phyloP scores from a whole-genome alignment of 2,113 vertebrate species.

The Phasianus colchicus region DNA sequence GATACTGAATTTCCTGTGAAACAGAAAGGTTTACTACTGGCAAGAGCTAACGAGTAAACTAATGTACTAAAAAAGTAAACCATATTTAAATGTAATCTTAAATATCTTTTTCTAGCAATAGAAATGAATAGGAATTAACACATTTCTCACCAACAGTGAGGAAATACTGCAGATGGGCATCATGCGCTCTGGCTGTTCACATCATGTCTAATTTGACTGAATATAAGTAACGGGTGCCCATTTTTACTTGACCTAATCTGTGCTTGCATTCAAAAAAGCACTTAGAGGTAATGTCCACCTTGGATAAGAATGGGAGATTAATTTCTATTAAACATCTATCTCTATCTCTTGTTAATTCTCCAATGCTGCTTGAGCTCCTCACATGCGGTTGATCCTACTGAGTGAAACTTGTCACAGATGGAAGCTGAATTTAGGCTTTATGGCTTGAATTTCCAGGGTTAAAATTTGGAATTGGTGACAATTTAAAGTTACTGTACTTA shows the following conservation, averaged over 20 bases:
- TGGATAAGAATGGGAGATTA: neutral
- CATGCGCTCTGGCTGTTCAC: neutral
- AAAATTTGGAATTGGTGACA: neutral
- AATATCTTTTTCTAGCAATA: neutral
- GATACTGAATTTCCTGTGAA: constrained; percentile 43
- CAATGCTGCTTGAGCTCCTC: neutral
- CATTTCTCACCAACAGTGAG: constrained; percentile 1
- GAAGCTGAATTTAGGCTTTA: neutral
- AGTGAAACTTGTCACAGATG: constrained; percentile 7
- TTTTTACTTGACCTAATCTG: constrained; percentile 25
- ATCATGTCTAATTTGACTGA: constrained; percentile 19
- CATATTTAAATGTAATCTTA: neutral
- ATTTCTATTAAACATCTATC: neutral
- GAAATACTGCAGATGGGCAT: constrained; percentile 16
- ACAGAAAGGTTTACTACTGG: constrained; percentile 19
- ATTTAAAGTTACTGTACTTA: neutral
- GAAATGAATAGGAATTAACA: constrained; percentile 3
- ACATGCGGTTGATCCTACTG: neutral
- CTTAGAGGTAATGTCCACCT: neutral
- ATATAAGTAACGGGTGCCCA: constrained; percentile 2
- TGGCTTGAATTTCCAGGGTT: constrained; percentile 19
- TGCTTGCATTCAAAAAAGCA: constrained; percentile 11
- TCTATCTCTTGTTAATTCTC: neutral
- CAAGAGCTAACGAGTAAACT: constrained; percentile 10
- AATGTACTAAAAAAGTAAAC: constrained; percentile 14